These are phyloP conservation scores for Habroteleia sp. DNA, from an alignment of 2,888 invertebrate species.

Conservation along the genomic window DNA sequence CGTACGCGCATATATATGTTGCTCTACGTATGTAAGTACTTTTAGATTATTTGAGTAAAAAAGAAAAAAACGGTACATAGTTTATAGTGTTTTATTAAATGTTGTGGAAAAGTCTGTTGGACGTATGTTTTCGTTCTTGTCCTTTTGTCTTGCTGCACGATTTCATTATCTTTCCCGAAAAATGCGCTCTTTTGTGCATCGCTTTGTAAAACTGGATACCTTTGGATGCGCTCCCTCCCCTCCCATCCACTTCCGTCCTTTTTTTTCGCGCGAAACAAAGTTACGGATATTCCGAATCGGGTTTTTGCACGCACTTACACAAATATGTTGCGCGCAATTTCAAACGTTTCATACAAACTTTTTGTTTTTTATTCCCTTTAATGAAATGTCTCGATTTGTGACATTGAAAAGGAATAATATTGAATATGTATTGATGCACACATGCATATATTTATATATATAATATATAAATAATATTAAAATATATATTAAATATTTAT, in stretches of 20 bases:
- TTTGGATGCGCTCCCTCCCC: slow-evolving; percentile 20
- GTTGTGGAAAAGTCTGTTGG: slow-evolving; percentile 74
- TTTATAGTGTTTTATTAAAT: slow-evolving; percentile 81
- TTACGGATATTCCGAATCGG: slow-evolving; percentile 11
- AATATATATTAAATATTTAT: too few relatives aligned
- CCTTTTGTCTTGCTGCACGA: slow-evolving; percentile 59
- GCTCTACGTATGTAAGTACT: slow-evolving; percentile 78
- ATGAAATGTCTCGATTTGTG: background rate
- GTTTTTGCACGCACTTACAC: slow-evolving; percentile 14
- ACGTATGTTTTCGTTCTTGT: slow-evolving; percentile 51
- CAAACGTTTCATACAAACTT: slow-evolving; percentile 1
- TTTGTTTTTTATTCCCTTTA: background rate
- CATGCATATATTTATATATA: too few relatives aligned
- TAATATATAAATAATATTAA: too few relatives aligned
- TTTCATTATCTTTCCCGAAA: slow-evolving; percentile 38
- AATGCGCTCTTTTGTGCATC: slow-evolving; percentile 39
- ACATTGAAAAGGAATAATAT: slow-evolving; percentile 20
- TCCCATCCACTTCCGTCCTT: slow-evolving; percentile 33
- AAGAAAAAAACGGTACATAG: slow-evolving; percentile 73
- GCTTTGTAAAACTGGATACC: slow-evolving; percentile 41
- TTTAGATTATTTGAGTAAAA: slow-evolving; percentile 80
- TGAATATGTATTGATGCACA: too few relatives aligned
- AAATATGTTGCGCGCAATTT: slow-evolving; percentile 27
- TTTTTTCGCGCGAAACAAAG: slow-evolving; percentile 32
- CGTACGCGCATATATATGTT: slow-evolving; percentile 72